A percentile compares a stretch with the other conserved stretches of the same genome.
Evolutionary conservation across 2,797 vertebrate genomes (phyloP).

Genomic region (Labroides dimidiatus): DNA sequence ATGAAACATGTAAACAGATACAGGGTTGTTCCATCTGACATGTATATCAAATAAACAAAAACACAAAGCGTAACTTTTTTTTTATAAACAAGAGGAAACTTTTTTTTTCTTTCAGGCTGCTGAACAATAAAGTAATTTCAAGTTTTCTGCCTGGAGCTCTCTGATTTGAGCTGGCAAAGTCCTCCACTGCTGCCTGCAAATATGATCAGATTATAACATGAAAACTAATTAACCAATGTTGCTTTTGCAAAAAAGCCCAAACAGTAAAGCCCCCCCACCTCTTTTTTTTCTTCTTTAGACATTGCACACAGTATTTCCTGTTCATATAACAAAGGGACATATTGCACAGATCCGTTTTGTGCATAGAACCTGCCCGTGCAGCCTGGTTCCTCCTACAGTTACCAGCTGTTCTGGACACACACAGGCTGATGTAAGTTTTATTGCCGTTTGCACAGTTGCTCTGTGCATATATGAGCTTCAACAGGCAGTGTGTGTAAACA

Average conservation of each 20-base stretch:
- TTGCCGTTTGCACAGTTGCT: constrained; percentile 71
- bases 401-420: constrained; percentile 58
- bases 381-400: constrained; percentile 33
- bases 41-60: neutral
- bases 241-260: constrained; percentile 14
- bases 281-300: constrained; percentile 16
- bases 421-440: constrained; percentile 56
- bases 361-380: constrained; percentile 10
- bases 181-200: constrained; percentile 41
- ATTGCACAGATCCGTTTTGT: constrained; percentile 29
- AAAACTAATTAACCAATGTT: constrained; percentile 46
- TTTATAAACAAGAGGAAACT: neutral
- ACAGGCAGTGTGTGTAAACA: constrained; percentile 73
- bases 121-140: constrained; percentile 15
- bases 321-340: constrained; percentile 19
- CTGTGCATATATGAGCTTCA: constrained; percentile 68
- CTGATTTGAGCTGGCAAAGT: constrained; percentile 51
- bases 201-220: constrained; percentile 47
- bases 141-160: constrained; percentile 17
- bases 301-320: constrained; percentile 28
- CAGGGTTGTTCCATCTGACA: neutral
- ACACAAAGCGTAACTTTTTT: neutral
- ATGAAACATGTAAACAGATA: constrained; percentile 6
- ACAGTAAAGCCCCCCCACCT: constrained; percentile 4
- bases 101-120: constrained; percentile 13